Evolutionary conservation across 2,113 vertebrate species (phyloP).

Genomic region (Todiramphus chloris): DNA sequence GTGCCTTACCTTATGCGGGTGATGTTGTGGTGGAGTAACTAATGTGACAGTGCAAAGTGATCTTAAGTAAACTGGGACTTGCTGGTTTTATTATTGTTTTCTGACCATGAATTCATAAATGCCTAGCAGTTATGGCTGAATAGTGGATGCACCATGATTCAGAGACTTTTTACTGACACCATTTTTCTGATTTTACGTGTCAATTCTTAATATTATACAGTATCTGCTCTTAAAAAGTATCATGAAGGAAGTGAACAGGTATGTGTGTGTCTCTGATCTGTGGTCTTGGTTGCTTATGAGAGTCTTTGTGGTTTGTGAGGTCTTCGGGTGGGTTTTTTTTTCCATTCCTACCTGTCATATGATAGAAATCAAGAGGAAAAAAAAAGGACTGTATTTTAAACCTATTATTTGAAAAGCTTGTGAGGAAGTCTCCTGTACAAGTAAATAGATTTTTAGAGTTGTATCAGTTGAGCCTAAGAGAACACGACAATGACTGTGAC

Average conservation of each 20-base stretch:
- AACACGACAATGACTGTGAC: background rate
- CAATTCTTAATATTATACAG: background rate
- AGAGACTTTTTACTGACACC: background rate
- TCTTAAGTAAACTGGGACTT: background rate
- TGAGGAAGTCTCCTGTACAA: background rate
- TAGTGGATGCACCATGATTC: background rate
- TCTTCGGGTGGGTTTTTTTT: background rate
- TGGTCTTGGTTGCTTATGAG: background rate
- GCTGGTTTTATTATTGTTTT: background rate
- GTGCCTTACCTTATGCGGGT: background rate
- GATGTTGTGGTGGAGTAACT: background rate
- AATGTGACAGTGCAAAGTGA: background rate
- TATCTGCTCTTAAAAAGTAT: background rate
- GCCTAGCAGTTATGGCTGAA: background rate
- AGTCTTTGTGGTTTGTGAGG: background rate
- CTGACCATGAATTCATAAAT: background rate
- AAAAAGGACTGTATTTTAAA: background rate
- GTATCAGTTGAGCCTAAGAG: background rate
- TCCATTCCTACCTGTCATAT: background rate
- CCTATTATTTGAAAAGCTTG: background rate
- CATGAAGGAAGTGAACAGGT: background rate
- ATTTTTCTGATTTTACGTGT: background rate
- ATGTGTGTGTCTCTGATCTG: background rate
- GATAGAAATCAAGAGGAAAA: background rate
- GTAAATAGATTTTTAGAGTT: background rate